Conservation (phyloP, 1,140 invertebrate genomes). For the Drosophila pseudoananassae region DNA sequence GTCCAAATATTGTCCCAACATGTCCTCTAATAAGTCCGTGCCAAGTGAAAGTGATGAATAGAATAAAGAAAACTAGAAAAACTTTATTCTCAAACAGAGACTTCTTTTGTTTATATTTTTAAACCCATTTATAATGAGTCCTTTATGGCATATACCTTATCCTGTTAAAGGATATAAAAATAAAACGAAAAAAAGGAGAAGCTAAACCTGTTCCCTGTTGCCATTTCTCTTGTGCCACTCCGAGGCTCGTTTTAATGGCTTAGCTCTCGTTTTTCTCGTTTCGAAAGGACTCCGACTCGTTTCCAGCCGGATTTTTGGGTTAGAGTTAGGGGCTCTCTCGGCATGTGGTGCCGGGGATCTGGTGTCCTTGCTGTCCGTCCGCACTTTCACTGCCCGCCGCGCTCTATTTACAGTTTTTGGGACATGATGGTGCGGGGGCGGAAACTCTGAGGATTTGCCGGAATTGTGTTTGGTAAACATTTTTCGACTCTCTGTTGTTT, state of each 20-base stretch:
- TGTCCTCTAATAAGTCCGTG: constrained; percentile 23
- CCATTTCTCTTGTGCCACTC: constrained; percentile 33
- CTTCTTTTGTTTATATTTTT: neutral
- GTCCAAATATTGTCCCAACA: constrained; percentile 47
- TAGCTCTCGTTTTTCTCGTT: constrained; percentile 46
- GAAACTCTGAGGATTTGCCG: constrained; percentile 58
- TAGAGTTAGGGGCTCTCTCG: constrained; percentile 46
- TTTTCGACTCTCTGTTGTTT: constrained; percentile 79
- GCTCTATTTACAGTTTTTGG: constrained; percentile 78
- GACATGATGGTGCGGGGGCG: constrained; percentile 7
- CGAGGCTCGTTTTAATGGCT: constrained; percentile 74
- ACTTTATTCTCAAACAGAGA: neutral
- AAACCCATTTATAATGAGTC: neutral
- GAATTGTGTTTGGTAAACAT: constrained; percentile 82
- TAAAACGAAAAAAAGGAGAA: constrained; percentile 1
- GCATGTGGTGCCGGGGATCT: constrained; percentile 71
- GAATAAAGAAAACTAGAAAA: constrained; percentile 11
- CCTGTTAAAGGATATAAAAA: neutral
- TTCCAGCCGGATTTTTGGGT: constrained; percentile 27
- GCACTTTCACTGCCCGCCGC: constrained; percentile 73
- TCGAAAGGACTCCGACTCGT: constrained; percentile 37
- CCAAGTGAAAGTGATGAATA: constrained; percentile 68
- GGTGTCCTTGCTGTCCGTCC: constrained; percentile 64
- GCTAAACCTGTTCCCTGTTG: constrained; percentile 20
- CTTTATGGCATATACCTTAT: constrained; percentile 12